Conservation (phyloP, 2,797 vertebrate genomes). For the Peromyscus nudipes region DNA sequence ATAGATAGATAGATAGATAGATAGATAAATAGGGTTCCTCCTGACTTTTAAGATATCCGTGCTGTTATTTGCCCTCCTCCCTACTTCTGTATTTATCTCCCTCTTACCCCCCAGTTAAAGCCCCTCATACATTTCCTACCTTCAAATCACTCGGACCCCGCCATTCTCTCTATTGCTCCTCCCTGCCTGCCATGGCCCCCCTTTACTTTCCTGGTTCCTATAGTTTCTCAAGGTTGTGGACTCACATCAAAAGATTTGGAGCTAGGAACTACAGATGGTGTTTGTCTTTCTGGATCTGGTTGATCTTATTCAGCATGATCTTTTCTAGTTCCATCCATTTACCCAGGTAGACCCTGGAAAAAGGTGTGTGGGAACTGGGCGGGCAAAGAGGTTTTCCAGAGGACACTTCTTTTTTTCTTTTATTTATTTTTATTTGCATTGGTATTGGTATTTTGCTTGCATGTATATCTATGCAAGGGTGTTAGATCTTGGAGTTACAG, state of each 20-base stretch:
- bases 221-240: neutral
- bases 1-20: neutral
- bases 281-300: neutral
- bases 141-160: neutral
- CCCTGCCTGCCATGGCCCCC: neutral
- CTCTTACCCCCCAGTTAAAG: neutral
- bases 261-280: neutral
- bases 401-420: neutral
- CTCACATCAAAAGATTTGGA: no score
- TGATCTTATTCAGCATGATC: neutral
- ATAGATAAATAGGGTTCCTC: neutral
- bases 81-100: neutral
- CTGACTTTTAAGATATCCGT: no score
- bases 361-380: neutral
- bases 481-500: no score
- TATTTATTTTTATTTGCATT: no score
- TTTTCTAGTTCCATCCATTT: neutral
- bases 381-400: neutral
- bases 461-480: no score
- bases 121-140: neutral
- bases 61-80: neutral
- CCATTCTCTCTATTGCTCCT: neutral
- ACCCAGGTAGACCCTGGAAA: neutral
- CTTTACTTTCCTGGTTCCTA: neutral
- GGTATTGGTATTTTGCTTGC: no score